Percentiles rank a stretch among this genome's conserved stretches.
Conservation (phyloP, 2,113 vertebrate genomes). For the Aix galericulata region DNA sequence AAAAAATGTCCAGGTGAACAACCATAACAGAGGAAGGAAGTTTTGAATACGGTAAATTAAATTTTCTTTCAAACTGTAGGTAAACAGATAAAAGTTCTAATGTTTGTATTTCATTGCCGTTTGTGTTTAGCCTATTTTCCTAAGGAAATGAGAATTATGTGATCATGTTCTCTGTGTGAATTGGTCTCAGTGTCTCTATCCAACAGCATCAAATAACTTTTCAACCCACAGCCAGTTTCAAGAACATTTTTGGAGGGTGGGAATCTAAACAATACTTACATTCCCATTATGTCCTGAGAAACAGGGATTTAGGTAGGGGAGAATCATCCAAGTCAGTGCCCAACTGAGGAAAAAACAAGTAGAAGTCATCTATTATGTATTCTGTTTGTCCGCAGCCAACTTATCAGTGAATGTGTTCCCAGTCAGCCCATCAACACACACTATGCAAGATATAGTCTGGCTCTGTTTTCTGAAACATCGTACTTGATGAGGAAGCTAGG, state of each 20-base stretch:
- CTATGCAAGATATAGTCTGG: background rate
- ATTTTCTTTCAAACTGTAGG: background rate
- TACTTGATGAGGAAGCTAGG: background rate
- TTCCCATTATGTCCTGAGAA: background rate
- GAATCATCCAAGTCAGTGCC: background rate
- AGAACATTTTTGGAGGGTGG: background rate
- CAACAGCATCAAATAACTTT: background rate
- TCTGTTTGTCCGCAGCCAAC: background rate
- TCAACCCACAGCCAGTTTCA: background rate
- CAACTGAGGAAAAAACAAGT: background rate
- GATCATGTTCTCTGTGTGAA: background rate
- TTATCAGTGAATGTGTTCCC: background rate
- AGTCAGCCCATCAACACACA: background rate
- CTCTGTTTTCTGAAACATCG: background rate
- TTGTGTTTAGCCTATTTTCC: background rate
- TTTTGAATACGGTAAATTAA: background rate
- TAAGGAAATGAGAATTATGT: background rate
- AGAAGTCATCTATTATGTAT: background rate
- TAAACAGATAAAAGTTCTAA: background rate
- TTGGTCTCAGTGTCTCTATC: background rate
- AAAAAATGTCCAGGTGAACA: background rate
- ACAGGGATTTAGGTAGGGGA: background rate
- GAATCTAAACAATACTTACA: background rate
- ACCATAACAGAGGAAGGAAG: background rate
- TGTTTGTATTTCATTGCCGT: background rate